Evolutionary conservation across 2,888 invertebrate species (phyloP).

Genomic region (Chelonus formosanus): DNA sequence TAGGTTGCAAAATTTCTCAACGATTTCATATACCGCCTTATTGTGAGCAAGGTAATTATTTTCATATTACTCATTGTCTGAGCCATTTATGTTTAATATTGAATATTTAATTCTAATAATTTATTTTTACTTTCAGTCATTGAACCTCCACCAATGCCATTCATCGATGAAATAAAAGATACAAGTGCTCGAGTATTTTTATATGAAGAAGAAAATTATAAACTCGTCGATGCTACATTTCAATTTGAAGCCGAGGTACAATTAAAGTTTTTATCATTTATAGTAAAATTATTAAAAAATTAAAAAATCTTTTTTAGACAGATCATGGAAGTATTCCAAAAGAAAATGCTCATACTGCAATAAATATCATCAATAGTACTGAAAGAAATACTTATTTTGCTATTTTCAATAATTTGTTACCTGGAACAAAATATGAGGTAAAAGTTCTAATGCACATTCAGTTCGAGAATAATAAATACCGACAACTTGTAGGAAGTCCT

Average conservation of each 20-base stretch:
- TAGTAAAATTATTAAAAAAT: no score
- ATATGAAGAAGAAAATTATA: conserved; percentile 18
- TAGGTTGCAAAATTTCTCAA: background rate
- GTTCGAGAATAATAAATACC: no score
- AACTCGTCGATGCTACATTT: background rate
- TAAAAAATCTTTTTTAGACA: no score
- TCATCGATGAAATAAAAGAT: background rate
- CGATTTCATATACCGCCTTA: conserved; percentile 6
- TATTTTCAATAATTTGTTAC: no score
- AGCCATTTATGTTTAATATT: background rate
- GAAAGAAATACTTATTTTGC: no score
- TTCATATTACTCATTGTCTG: background rate
- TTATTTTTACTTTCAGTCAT: background rate
- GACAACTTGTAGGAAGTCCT: no score
- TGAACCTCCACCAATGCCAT: background rate
- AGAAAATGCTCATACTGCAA: no score
- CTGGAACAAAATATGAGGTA: no score
- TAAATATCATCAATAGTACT: no score
- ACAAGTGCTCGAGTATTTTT: conserved; percentile 27
- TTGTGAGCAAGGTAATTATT: conserved; percentile 1
- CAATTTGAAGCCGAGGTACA: background rate
- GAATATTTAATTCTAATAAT: no score
- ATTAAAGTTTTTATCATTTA: background rate
- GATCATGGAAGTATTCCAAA: no score
- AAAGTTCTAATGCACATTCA: no score